A percentile compares a stretch with the other conserved stretches of the same genome.
Evolutionary conservation across 2,888 invertebrate genomes (phyloP).

Genomic region (Pterostichus madidus): DNA sequence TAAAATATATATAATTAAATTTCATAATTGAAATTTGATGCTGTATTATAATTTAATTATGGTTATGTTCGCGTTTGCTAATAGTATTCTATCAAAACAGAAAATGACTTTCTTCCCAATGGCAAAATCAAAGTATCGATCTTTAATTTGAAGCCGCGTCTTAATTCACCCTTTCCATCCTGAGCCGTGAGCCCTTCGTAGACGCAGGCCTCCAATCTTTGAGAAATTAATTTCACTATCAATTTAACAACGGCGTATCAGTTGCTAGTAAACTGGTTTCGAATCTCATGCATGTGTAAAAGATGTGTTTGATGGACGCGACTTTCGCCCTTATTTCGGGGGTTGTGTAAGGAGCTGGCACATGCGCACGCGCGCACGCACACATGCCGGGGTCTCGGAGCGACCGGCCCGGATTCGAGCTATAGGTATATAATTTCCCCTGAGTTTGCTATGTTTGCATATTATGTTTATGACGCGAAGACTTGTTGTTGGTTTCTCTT

Average conservation of each 20-base stretch:
- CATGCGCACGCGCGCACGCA: conserved; percentile 34
- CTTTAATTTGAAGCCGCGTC: neutral
- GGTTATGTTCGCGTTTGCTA: neutral
- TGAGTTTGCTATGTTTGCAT: conserved; percentile 76
- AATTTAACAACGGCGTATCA: conserved; percentile 66
- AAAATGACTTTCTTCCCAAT: neutral
- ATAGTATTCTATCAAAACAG: neutral
- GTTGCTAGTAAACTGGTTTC: conserved; percentile 66
- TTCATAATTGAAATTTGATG: no score
- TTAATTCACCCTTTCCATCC: conserved; percentile 23
- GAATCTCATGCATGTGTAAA: conserved; percentile 67
- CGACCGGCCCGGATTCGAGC: conserved; percentile 54
- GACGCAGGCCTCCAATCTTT: conserved; percentile 56
- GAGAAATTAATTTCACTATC: conserved; percentile 66
- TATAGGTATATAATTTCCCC: conserved; percentile 75
- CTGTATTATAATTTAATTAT: no score
- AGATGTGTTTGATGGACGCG: conserved; percentile 51
- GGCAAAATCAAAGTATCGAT: conserved; percentile 42
- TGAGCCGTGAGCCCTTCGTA: conserved; percentile 15
- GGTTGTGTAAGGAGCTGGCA: conserved; percentile 45
- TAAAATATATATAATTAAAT: no score
- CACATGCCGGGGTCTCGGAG: conserved; percentile 29
- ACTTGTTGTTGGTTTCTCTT: conserved; percentile 65
- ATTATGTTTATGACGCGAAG: conserved; percentile 75
- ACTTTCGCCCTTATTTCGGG: conserved; percentile 46